Conservation (phyloP, 2,113 vertebrate species). For the Probosciger aterrimus region DNA sequence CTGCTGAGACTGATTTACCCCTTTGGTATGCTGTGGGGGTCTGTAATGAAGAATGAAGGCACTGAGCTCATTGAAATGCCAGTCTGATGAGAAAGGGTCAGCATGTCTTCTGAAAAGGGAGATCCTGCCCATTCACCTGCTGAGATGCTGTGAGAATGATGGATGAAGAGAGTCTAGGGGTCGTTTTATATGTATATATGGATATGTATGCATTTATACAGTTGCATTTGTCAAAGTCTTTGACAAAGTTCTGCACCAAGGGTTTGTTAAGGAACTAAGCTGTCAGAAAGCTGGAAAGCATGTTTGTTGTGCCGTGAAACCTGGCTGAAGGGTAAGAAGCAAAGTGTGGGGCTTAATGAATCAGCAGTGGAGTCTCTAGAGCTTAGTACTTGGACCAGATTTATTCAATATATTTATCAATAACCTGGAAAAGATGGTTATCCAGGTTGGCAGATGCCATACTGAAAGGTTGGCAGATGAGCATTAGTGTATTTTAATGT, state of each 20-base stretch:
- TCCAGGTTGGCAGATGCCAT: not conserved
- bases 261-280: not conserved
- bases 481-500: not conserved
- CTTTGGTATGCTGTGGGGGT: not conserved
- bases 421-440: not conserved
- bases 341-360: not conserved
- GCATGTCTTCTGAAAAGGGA: not conserved
- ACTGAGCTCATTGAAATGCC: not conserved
- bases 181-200: not conserved
- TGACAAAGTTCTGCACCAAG: not conserved
- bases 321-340: not conserved
- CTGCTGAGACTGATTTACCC: rapidly evolving
- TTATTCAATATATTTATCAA: not conserved
- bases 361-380: not conserved
- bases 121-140: not conserved
- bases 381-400: not conserved
- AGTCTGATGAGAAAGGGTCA: not conserved
- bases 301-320: not conserved
- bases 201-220: not conserved
- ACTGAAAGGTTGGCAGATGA: not conserved
- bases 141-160: not conserved
- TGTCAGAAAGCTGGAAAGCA: not conserved
- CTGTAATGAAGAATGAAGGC: not conserved
- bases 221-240: not conserved
- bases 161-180: not conserved